phyloP scores from a whole-genome alignment of 2,888 invertebrate genomes.

The Margaritifera margaritifera region DNA sequence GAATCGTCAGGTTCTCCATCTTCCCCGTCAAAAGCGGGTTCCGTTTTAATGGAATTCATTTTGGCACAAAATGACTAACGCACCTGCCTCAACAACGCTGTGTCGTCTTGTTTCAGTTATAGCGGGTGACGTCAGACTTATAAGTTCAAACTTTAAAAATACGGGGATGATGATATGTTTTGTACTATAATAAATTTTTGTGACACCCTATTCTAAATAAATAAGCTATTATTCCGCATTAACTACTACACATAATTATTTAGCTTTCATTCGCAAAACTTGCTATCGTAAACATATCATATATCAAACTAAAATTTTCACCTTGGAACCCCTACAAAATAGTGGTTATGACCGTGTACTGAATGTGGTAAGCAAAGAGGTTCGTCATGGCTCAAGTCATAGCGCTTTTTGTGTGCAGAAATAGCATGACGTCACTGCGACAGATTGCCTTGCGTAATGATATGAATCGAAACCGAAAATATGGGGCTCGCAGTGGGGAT shows the following conservation, averaged over 20 bases:
- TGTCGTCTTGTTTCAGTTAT: slow-evolving; percentile 54
- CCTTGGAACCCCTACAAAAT: not conserved
- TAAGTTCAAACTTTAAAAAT: slow-evolving; percentile 8
- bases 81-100: slow-evolving; percentile 27
- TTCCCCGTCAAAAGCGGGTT: slow-evolving; percentile 31
- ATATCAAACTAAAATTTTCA: not conserved
- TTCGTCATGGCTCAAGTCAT: too few relatives aligned
- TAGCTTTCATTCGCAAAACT: not conserved
- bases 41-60: slow-evolving; percentile 40
- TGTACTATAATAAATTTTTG: not conserved
- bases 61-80: slow-evolving; percentile 9
- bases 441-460: too few relatives aligned
- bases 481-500: too few relatives aligned
- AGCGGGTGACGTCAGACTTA: slow-evolving; percentile 45
- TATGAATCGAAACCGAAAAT: too few relatives aligned
- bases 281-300: not conserved
- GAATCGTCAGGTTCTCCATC: slow-evolving; percentile 36
- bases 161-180: slow-evolving; percentile 12
- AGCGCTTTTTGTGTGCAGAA: too few relatives aligned
- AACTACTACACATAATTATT: too few relatives aligned
- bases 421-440: too few relatives aligned
- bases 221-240: too few relatives aligned
- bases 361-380: slow-evolving; percentile 11
- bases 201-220: not conserved
- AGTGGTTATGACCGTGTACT: slow-evolving; percentile 12